Percentiles rank a stretch among this genome's conserved stretches.
phyloP scores from a whole-genome alignment of 1,140 invertebrate genomes.

The Ceratina calcarata region DNA sequence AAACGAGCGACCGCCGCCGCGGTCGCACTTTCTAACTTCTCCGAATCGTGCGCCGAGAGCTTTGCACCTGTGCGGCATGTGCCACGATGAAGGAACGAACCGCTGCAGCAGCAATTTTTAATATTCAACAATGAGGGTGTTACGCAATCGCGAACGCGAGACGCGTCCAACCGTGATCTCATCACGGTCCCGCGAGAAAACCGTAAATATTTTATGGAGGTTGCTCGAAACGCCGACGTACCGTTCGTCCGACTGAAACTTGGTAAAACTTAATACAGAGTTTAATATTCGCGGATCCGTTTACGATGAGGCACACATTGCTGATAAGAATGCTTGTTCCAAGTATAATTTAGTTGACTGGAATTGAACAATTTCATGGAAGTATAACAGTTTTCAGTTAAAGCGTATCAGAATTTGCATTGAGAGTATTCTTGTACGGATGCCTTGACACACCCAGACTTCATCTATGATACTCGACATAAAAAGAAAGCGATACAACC shows the following conservation, averaged over 20 bases:
- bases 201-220: slow-evolving; percentile 22
- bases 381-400: too few species aligned
- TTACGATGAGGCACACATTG: not conserved
- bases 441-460: slow-evolving; percentile 26
- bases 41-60: slow-evolving; percentile 31
- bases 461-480: not conserved
- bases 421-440: not conserved
- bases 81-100: not conserved
- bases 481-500: not conserved
- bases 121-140: not conserved
- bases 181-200: slow-evolving; percentile 22
- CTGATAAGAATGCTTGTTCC: too few species aligned
- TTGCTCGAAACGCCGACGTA: not conserved
- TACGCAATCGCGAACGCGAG: not conserved
- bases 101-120: not conserved
- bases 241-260: too few species aligned
- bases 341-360: too few species aligned
- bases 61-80: not conserved
- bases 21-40: slow-evolving; percentile 44
- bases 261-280: too few species aligned
- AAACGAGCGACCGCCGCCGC: not conserved
- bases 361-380: too few species aligned
- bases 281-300: not conserved
- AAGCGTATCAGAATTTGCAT: not conserved
- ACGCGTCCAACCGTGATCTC: slow-evolving; percentile 22